Evolutionary conservation across 2,113 vertebrate species (phyloP), one percentile per base, ranked within the genome.

Genomic region (Amblyopsis rosae): DNA sequence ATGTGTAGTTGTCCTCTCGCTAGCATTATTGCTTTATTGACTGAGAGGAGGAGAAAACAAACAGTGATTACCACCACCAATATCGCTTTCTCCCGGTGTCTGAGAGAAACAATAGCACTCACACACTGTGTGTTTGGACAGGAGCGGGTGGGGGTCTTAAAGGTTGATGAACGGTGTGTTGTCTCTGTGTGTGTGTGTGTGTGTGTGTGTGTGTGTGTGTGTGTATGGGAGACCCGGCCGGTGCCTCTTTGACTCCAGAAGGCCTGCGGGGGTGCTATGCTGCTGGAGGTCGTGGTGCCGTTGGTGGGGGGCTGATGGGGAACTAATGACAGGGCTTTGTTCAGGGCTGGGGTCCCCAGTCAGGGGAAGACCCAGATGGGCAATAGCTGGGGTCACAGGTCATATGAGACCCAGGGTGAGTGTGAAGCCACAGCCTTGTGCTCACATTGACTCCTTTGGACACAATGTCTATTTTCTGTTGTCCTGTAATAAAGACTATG

Each of bases 321-420:
- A 84, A 76, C 79, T 83, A 86, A 88, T 83, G 80, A 78, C 73
- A 32, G n/a, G 73, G 77, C 79, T 90, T 89, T 90, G 85, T 88
- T 77, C 0, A 32, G 64, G 9, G 19, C 60, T 47, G 11, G 59
- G 72, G 66, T 41, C 69, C 76, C 76, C 59, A 17, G 60, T 71
- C 62, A 58, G 62, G 72, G 26, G 74, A 16, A 64, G 78, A 80
- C 46, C 60, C 1, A 56, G 65, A 65, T 73, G 75, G 79, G 86
- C 86, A 86, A 86, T 70, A 74, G 80, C 54, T 1, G 15, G 72
- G 86, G 83, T 87, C 82, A 82, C 64, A 77, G 80, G 82, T 88
- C 84, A 69, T 73, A 35, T 7, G 75, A 76, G 79, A 65, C 64
- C 53, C 19, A 9, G 79, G 77, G 77, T 61, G 82, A 87, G 72